Base-by-base conservation (phyloP, 2,797 vertebrate genomes). In the Eulemur mongoz region DNA sequence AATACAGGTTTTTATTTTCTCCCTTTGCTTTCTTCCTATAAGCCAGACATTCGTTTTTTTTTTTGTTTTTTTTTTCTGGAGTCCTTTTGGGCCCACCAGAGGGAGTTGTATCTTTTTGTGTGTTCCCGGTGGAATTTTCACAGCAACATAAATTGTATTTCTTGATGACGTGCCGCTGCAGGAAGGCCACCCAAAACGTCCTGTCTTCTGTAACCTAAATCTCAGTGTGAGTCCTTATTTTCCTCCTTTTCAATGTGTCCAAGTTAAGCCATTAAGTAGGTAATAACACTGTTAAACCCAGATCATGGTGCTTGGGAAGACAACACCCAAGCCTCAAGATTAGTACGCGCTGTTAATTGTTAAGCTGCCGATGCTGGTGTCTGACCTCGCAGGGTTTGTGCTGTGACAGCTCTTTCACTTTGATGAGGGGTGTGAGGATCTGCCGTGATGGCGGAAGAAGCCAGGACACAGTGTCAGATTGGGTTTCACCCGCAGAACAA, bases 401-500 rank as follows among this genome's bases (percentile, higher is more conserved):
- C 65, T 85, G 43, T 81, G 97, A 97, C 97, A 98, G 69, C 91
- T 72, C 67, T 61, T 75, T 93, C 78, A 54, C 75, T 43, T 95
- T 72, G 81, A 63, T 10, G 96, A 98, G 97, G 98, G 95, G 89
- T 95, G 89, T 54, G 93, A 93, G 48, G 87, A 75, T 93, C 98
- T 95, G 57, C 96, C 75, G 9, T 9, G 75, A 92, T 65, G 97
- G 94, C 79, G 75, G 73, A 88, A 95, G 96, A 97, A 98, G 95
- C 96, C 96, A n/a, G 96, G 97, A 94, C 94, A 96, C 52, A 0
- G 94, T 92, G 95, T 98, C 95, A 72, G 97, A 98, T 99, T 87
- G 12, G 97, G 96, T 98, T 98, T 98, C 98, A 89, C 97, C 48
- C 30, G 81, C 91, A 91, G 97, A 95, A 96, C 95, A 95, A 93